A percentile compares a stretch with the other conserved stretches of the same genome.
Evolutionary conservation across 2,797 vertebrate species (phyloP).

Genomic region (Trachurus trachurus): DNA sequence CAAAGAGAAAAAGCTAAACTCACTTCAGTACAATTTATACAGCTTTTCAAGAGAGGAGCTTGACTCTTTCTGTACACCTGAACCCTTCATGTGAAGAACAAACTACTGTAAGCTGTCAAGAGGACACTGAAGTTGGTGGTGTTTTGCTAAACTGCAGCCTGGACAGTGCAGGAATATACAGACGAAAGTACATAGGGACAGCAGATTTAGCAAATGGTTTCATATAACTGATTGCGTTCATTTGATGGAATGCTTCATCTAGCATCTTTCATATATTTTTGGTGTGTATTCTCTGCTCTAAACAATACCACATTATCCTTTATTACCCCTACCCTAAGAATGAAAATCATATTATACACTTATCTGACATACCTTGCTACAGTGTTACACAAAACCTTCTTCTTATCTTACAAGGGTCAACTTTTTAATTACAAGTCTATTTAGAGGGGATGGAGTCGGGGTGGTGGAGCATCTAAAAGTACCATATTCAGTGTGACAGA

Average conservation of each 20-base stretch:
- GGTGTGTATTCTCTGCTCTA: slow-evolving; percentile 79
- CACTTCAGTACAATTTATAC: slow-evolving; percentile 75
- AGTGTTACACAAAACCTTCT: slow-evolving; percentile 83
- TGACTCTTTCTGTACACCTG: slow-evolving; percentile 68
- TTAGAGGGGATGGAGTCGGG: slow-evolving; percentile 50
- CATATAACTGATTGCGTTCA: slow-evolving; percentile 68
- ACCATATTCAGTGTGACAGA: slow-evolving; percentile 79
- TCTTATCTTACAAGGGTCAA: slow-evolving; percentile 81
- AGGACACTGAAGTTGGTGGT: slow-evolving; percentile 59
- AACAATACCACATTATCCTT: slow-evolving; percentile 74
- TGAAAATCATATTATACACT: slow-evolving; percentile 79
- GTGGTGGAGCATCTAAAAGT: slow-evolving; percentile 72
- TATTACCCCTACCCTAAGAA: slow-evolving; percentile 68
- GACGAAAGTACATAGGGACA: slow-evolving; percentile 86
- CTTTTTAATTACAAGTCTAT: slow-evolving; percentile 82
- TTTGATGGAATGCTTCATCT: slow-evolving; percentile 66
- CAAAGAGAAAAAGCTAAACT: slow-evolving; percentile 70
- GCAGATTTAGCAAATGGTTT: slow-evolving; percentile 71
- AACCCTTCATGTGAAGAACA: slow-evolving; percentile 58
- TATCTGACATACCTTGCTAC: slow-evolving; percentile 82
- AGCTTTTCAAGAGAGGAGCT: slow-evolving; percentile 65
- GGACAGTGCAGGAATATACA: slow-evolving; percentile 94
- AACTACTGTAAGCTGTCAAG: slow-evolving; percentile 64
- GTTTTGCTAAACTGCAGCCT: slow-evolving; percentile 81
- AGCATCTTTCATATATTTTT: slow-evolving; percentile 74